Evolutionary conservation across 2,888 invertebrate species (phyloP).

Genomic region (Quadroppia sp.): DNA sequence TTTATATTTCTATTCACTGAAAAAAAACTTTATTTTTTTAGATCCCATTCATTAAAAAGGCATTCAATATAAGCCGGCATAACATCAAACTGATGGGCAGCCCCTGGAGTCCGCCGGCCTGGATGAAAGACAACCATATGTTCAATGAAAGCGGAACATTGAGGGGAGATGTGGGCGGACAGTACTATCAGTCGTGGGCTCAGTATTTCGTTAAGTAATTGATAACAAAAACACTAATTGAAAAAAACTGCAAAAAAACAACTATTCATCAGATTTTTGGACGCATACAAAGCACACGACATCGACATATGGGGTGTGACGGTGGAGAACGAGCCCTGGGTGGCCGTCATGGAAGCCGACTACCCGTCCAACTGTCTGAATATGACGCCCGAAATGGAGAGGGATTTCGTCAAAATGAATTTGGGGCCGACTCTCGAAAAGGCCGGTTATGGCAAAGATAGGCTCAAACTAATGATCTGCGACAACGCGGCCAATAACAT

Average conservation of each 20-base stretch:
- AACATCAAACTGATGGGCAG: conserved; percentile 56
- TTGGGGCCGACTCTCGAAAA: conserved; percentile 69
- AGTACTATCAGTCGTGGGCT: conserved; percentile 72
- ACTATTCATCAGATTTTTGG: conserved; percentile 47
- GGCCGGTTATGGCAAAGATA: conserved; percentile 58
- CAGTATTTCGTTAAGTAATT: conserved; percentile 68
- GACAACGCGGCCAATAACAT: conserved; percentile 60
- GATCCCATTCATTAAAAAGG: conserved; percentile 54
- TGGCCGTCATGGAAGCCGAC: conserved; percentile 51
- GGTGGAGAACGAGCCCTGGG: conserved; percentile 78
- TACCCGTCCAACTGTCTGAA: conserved; percentile 56
- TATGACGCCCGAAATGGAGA: conserved; percentile 53
- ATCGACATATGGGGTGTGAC: conserved; percentile 70
- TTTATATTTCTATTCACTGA: not conserved
- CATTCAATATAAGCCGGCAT: conserved; percentile 45
- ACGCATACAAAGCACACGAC: conserved; percentile 63
- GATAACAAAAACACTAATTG: not conserved
- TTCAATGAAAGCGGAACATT: conserved; percentile 56
- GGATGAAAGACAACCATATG: conserved; percentile 59
- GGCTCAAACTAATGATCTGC: conserved; percentile 65
- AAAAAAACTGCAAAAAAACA: not conserved
- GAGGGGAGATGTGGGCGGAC: conserved; percentile 49
- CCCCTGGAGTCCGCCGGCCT: conserved; percentile 59
- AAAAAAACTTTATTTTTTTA: conserved; percentile 43
- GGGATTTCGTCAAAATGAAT: conserved; percentile 66